Evolutionary conservation across 2,797 vertebrate species (phyloP).

Genomic region (Eulemur coronatus): DNA sequence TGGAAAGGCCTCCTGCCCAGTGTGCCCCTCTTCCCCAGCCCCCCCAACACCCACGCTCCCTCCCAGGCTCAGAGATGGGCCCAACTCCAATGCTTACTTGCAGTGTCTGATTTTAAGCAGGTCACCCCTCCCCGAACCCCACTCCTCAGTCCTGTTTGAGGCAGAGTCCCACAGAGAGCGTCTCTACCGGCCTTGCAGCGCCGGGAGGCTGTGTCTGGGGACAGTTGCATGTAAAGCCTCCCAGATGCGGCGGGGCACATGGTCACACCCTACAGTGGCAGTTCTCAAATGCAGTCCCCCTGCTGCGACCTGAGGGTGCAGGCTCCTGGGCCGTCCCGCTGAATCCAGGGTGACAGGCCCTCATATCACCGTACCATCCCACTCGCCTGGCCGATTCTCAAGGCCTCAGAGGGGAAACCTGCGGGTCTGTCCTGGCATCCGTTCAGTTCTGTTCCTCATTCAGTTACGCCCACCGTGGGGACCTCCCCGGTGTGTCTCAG

Average conservation of each 20-base stretch:
- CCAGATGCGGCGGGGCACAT: accelerated
- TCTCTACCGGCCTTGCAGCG: too few species aligned
- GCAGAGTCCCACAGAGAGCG: neutral
- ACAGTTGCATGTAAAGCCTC: neutral
- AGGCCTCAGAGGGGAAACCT: neutral
- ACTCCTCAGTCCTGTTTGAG: neutral
- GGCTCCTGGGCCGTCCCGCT: neutral
- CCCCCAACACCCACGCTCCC: too few species aligned
- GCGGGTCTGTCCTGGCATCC: neutral
- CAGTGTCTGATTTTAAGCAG: neutral
- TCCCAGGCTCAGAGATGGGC: neutral
- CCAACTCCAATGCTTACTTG: neutral
- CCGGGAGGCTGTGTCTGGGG: neutral
- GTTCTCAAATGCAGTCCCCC: neutral
- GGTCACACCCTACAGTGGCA: accelerated
- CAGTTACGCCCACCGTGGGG: too few species aligned
- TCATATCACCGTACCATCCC: accelerated
- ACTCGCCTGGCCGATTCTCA: neutral
- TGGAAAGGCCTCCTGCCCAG: neutral
- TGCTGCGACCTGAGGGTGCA: too few species aligned
- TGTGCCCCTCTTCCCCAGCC: neutral
- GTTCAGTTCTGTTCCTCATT: neutral
- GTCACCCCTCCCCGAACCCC: too few species aligned
- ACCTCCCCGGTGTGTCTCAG: neutral
- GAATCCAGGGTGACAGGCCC: neutral